phyloP scores from a whole-genome alignment of 2,797 vertebrate species.

The Ataeniobius toweri region DNA sequence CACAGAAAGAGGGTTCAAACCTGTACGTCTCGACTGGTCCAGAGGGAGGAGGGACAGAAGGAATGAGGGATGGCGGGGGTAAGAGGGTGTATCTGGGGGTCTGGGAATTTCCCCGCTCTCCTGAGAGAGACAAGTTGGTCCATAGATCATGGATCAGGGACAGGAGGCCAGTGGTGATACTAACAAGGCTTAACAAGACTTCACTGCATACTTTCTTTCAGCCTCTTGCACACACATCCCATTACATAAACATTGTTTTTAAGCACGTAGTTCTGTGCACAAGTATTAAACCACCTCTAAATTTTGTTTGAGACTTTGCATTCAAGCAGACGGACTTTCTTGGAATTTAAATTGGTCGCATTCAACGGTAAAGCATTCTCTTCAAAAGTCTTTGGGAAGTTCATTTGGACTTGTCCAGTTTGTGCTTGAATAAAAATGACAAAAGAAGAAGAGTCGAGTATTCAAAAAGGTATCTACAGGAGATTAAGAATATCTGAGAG shows the following conservation, averaged over 20 bases:
- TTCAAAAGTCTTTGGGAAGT: not conserved
- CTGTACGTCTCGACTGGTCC: slow-evolving; percentile 73
- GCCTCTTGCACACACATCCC: slow-evolving; percentile 3
- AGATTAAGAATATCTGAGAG: not conserved
- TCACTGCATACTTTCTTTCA: slow-evolving; percentile 44
- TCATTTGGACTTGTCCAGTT: not conserved
- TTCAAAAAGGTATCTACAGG: too few species aligned
- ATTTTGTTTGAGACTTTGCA: not conserved
- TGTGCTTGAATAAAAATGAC: not conserved
- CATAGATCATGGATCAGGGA: slow-evolving; percentile 70
- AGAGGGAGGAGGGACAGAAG: slow-evolving; percentile 39
- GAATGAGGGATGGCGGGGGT: slow-evolving; percentile 45
- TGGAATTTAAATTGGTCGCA: not conserved
- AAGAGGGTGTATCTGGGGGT: slow-evolving; percentile 58
- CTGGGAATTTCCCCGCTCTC: slow-evolving; percentile 76
- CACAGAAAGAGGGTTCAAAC: slow-evolving; percentile 71
- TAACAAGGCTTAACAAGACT: slow-evolving; percentile 42
- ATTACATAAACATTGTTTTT: not conserved
- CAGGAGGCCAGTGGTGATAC: slow-evolving; percentile 54
- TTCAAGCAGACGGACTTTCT: not conserved
- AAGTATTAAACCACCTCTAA: not conserved
- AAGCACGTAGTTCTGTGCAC: slow-evolving; percentile 25
- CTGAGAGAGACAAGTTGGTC: slow-evolving; percentile 65
- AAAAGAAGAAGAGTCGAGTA: not conserved
- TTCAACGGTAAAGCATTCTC: not conserved